phyloP scores from a whole-genome alignment of 2,888 invertebrate genomes.

The Lepidochitona cinerea region DNA sequence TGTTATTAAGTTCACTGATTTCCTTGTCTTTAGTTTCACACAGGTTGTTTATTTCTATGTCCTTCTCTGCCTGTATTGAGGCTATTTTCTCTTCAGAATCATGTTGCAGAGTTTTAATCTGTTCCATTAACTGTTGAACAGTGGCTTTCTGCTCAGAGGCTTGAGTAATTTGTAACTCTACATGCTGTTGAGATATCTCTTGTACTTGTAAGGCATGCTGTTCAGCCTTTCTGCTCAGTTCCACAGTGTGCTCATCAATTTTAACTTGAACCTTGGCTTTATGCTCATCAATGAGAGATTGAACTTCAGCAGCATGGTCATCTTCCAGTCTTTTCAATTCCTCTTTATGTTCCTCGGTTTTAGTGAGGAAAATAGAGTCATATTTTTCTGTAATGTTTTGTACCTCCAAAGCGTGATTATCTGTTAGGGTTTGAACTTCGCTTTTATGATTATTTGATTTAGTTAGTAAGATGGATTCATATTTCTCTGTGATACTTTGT shows the following conservation, averaged over 20 bases:
- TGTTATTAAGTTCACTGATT: not conserved
- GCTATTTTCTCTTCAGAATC: not conserved
- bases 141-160: not conserved
- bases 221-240: not conserved
- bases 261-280: not conserved
- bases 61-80: not conserved
- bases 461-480: too few species aligned
- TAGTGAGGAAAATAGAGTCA: too few species aligned
- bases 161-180: not conserved
- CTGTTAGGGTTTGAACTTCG: too few species aligned
- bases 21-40: not conserved
- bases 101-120: not conserved
- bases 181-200: not conserved
- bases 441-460: too few species aligned
- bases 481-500: too few species aligned
- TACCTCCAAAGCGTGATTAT: too few species aligned
- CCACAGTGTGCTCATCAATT: not conserved
- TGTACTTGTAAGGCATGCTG: not conserved
- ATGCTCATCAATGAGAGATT: not conserved
- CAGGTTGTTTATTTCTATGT: not conserved
- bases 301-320: not conserved
- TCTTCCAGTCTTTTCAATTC: not conserved
- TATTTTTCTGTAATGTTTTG: too few species aligned
- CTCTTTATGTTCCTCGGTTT: too few species aligned
- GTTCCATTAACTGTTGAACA: not conserved